Base-by-base conservation (phyloP, 37 sponge, comb jelly and placozoan species). In the Halichondria panicea region DNA sequence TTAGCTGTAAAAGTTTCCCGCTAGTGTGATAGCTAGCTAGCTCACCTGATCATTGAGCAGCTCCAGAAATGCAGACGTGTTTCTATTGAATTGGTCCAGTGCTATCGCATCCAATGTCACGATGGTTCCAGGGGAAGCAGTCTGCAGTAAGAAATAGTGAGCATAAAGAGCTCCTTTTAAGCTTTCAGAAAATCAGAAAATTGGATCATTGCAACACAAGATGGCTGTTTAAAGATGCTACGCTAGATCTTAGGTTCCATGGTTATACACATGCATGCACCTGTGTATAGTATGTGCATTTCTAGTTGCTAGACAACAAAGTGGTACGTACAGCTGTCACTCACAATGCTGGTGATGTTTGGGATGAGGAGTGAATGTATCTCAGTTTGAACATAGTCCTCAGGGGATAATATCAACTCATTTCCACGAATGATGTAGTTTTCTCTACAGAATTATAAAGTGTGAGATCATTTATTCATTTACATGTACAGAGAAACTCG, bases 341-440 rank as follows among this genome's bases (percentile, higher is more conserved):
- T n/a, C n/a, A n/a, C n/a, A n/a, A n/a, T n/a, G n/a, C n/a, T n/a
- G n/a, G n/a, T n/a, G n/a, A n/a, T n/a, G n/a, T n/a, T n/a, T n/a
- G n/a, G n/a, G n/a, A n/a, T n/a, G n/a, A n/a, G n/a, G 39, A 72
- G 19, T n/a, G 15, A 18, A 2, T 66, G 39, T 21, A 37, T n/a
- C 4, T 36, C 73, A 35, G 73, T 72, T 35, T 72, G 73, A 9
- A 72, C 38, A n/a, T 56, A 72, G 42, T 18, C 15, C 1, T 72
- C 73, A 30, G 34, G 63, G 2, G 18, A 35, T 19, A 33, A 31
- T 33, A 28, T 27, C 2, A 0, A 0, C 0, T 35, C 36, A 1
- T 1, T 15, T 38, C 57, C 58, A 21, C 40, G 56, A 35, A 34
- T 35, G 4, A 55, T 4, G 36, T 55, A 57, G 57, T 72, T 72